Conservation (phyloP, 2,888 invertebrate genomes). For the Idaea aversata region DNA sequence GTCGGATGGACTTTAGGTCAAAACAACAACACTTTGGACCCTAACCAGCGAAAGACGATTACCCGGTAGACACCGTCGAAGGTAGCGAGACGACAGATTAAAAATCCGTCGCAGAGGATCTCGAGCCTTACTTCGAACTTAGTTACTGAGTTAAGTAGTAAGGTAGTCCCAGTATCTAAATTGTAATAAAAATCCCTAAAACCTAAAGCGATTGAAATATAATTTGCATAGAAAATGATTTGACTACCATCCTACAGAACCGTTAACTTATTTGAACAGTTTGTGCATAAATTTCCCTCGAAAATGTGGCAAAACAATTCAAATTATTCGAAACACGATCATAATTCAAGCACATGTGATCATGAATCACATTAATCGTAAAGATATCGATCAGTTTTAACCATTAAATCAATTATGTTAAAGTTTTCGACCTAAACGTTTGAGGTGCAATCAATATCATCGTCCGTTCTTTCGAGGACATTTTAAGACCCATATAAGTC, state of each 20-base stretch:
- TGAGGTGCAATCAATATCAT: slow-evolving; percentile 59
- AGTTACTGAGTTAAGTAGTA: too few relatives aligned
- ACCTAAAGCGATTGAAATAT: not conserved
- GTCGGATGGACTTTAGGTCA: too few relatives aligned
- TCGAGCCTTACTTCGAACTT: too few relatives aligned
- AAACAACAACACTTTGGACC: too few relatives aligned
- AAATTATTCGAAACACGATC: slow-evolving; percentile 25
- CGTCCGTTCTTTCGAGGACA: slow-evolving; percentile 40
- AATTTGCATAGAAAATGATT: not conserved
- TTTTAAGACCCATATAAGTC: slow-evolving; percentile 58
- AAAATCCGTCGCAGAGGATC: too few relatives aligned
- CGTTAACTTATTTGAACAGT: not conserved
- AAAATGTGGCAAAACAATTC: slow-evolving; percentile 15
- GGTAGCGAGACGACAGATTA: too few relatives aligned
- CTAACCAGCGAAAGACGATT: too few relatives aligned
- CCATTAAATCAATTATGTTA: slow-evolving; percentile 53
- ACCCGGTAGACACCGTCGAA: too few relatives aligned
- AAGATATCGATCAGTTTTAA: slow-evolving; percentile 49
- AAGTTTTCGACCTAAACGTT: slow-evolving; percentile 47
- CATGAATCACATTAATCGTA: slow-evolving; percentile 46
- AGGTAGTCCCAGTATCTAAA: not conserved
- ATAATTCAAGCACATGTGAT: slow-evolving; percentile 30
- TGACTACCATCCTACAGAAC: not conserved
- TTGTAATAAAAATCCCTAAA: not conserved
- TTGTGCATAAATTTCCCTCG: not conserved